Evolutionary conservation across 2,888 invertebrate genomes (phyloP), one percentile per base, ranked within the genome.

Genomic region (Xylota segnis): DNA sequence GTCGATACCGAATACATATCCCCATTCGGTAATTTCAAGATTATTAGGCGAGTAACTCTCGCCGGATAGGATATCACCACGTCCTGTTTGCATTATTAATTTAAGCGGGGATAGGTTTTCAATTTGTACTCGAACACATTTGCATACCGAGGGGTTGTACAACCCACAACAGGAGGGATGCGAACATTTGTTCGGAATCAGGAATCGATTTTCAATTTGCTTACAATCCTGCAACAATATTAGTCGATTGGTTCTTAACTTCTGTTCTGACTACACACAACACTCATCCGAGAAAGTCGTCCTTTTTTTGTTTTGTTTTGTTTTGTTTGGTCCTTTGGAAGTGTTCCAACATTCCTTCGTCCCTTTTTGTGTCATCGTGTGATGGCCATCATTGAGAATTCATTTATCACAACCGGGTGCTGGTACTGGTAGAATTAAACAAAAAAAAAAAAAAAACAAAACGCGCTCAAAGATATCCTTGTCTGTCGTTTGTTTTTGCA

Each of bases 371-470:
- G 75, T 78, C 83, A 81, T 84, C 61, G 79, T 56, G 65, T 56
- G 65, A 86, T 86, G 86, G 71, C 86, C 76, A 77, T 82, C 86
- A 81, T 86, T 86, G 82, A 68, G 86, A 86, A 86, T 82, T 86
- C 82, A 86, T 86, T 82, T 86, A 86, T 86, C 76, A 66, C 75
- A 86, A 65, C 58, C 63, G 18, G 29, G 47, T 40, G 61, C 45
- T 43, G 52, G n/a, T 70, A 14, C n/a, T 45, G 50, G 59, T 63
- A 37, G 18, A 43, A 68, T n/a, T n/a, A n/a, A n/a, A n/a, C n/a
- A n/a, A n/a, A n/a, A n/a, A n/a, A n/a, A 86, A 82, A 82, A 82
- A 76, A 71, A 82, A 82, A 82, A 70, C 1, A 81, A 65, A 71
- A 76, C 72, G 18, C 23, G 23, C 2, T 1, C 58, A 71, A 50